Conservation (phyloP, 2,797 vertebrate species). For the Streptopelia turtur region DNA sequence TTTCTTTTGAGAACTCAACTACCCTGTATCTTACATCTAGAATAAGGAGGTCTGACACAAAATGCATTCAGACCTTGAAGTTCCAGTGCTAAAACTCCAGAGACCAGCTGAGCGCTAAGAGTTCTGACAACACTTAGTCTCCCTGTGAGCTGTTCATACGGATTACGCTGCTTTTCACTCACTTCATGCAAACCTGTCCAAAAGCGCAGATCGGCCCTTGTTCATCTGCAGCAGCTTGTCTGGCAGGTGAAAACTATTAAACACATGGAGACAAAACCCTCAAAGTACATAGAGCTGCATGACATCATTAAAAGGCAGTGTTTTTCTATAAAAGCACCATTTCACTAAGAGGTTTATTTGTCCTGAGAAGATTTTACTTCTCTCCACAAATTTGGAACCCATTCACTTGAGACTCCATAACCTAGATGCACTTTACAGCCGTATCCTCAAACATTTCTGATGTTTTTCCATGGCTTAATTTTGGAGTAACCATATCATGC, state of each 20-base stretch:
- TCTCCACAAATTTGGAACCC: not conserved
- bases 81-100: not conserved
- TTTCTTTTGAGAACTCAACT: not conserved
- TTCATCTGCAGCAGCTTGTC: not conserved
- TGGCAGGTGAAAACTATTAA: not conserved
- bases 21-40: not conserved
- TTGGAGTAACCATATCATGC: not conserved
- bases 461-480: not conserved
- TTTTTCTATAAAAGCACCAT: not conserved
- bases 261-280: not conserved
- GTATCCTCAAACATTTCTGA: not conserved
- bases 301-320: not conserved
- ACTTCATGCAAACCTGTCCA: not conserved
- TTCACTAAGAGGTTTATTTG: not conserved
- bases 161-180: slow-evolving; percentile 23
- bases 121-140: not conserved
- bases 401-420: not conserved
- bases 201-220: not conserved
- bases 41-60: not conserved
- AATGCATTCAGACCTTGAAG: not conserved
- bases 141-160: not conserved
- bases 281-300: not conserved
- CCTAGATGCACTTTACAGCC: not conserved
- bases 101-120: not conserved
- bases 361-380: not conserved